Percentiles rank a stretch among this genome's conserved stretches.
Evolutionary conservation across 2,797 vertebrate genomes (phyloP).

Genomic region (Phrynocephalus vlangalii): DNA sequence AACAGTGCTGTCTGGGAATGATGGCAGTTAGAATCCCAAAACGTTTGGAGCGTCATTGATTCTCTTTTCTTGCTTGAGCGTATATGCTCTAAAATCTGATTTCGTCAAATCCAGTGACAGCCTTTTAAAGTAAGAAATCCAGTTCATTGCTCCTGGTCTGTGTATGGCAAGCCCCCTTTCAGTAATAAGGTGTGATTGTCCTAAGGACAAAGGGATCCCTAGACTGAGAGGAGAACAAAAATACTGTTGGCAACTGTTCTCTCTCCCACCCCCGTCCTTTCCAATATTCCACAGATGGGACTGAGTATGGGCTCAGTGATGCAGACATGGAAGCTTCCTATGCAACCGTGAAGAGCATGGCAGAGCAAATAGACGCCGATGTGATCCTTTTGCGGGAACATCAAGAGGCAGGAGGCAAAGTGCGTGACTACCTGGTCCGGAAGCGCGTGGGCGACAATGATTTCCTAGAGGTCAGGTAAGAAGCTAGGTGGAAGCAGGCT

Average conservation of each 20-base stretch:
- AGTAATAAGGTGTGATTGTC: neutral
- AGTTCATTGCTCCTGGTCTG: neutral
- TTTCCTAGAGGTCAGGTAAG: constrained; percentile 99
- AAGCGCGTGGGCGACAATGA: constrained; percentile 96
- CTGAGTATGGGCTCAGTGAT: constrained; percentile 93
- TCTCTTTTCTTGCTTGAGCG: no score
- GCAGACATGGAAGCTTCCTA: constrained; percentile 96
- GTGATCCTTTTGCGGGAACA: constrained; percentile 93
- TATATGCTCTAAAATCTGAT: no score
- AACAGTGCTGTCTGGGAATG: no score
- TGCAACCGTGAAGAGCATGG: constrained; percentile 93
- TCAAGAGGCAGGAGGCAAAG: constrained; percentile 88
- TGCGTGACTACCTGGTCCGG: constrained; percentile 94
- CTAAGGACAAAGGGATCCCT: neutral
- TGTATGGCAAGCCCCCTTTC: neutral
- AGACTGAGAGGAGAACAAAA: neutral
- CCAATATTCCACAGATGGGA: constrained; percentile 84
- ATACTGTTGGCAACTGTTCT: neutral
- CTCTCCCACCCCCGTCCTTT: constrained; percentile 33
- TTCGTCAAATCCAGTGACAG: neutral
- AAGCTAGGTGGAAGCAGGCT: constrained; percentile 45
- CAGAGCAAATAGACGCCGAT: constrained; percentile 92
- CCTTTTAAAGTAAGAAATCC: neutral
- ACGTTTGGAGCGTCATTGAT: no score
- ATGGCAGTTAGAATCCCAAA: no score